These are phyloP conservation scores for Neodon shergylaensis DNA, from an alignment of 2,113 vertebrate genomes.

Conservation along the genomic window DNA sequence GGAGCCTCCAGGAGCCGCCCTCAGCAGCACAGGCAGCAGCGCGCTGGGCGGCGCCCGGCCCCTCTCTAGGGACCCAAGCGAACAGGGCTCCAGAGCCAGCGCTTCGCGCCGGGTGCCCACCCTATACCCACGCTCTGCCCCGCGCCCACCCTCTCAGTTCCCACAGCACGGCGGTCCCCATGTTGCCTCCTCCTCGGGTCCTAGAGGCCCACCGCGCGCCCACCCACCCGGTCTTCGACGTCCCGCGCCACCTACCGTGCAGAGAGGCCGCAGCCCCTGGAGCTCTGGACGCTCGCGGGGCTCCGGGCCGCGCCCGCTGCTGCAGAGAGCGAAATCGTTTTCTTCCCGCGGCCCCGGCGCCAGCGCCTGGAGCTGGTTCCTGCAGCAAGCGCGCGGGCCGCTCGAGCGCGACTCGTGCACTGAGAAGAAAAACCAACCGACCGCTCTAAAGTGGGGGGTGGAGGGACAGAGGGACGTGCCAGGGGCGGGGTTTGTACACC, in stretches of 20 bases:
- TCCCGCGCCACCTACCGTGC: slow-evolving; percentile 46
- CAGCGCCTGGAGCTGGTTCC: slow-evolving; percentile 65
- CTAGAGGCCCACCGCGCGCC: not conserved
- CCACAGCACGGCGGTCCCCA: not conserved
- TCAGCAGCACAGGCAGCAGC: not conserved
- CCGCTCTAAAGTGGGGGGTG: slow-evolving; percentile 58
- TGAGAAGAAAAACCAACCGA: not conserved
- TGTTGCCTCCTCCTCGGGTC: not conserved
- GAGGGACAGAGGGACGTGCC: not conserved
- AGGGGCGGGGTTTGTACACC: not conserved
- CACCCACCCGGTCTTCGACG: not conserved
- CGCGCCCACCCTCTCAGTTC: not conserved
- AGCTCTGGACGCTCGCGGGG: slow-evolving; percentile 44
- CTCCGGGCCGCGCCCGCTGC: slow-evolving; percentile 62
- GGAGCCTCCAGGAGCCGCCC: not conserved
- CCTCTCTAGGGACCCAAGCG: slow-evolving; percentile 43
- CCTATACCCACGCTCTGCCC: not conserved
- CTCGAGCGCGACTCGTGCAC: slow-evolving; percentile 58
- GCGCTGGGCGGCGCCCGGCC: slow-evolving; percentile 55
- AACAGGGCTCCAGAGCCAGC: not conserved
- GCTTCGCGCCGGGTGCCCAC: not conserved
- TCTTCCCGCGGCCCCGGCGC: slow-evolving; percentile 72
- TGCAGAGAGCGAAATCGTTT: slow-evolving; percentile 62
- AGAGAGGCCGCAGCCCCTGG: slow-evolving; percentile 30
- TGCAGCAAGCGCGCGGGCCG: slow-evolving; percentile 48